Evolutionary conservation across 1,140 invertebrate genomes (phyloP).

Genomic region (Cephus cinctus): DNA sequence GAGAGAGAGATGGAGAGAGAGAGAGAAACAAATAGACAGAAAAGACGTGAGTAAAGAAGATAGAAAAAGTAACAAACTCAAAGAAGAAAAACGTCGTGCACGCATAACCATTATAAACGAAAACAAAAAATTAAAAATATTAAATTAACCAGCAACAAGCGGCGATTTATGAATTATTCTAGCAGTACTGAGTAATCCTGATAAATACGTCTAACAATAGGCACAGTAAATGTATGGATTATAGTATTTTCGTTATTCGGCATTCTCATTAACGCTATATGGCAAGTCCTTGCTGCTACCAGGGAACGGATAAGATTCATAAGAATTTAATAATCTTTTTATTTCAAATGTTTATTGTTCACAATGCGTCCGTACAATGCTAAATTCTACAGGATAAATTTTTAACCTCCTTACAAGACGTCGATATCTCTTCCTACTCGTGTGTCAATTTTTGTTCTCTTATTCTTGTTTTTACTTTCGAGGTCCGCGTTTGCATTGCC

Average conservation of each 20-base stretch:
- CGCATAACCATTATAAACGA: not conserved
- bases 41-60: too few relatives aligned
- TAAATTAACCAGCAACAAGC: too few relatives aligned
- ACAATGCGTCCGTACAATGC: conserved; percentile 43
- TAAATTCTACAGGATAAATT: conserved; percentile 27
- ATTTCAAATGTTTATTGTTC: conserved; percentile 38
- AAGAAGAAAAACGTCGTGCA: not conserved
- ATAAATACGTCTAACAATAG: conserved; percentile 46
- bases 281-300: conserved; percentile 41
- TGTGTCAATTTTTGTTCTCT: too few relatives aligned
- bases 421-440: too few relatives aligned
- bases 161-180: not conserved
- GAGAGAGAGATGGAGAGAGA: too few relatives aligned
- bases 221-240: conserved; percentile 49
- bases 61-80: not conserved
- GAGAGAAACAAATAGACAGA: too few relatives aligned
- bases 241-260: conserved; percentile 34
- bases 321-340: conserved; percentile 37
- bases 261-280: conserved; percentile 34
- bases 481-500: too few relatives aligned
- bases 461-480: too few relatives aligned
- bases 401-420: too few relatives aligned
- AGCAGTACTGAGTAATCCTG: conserved; percentile 2
- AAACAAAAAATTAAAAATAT: too few relatives aligned
- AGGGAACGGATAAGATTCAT: conserved; percentile 47